Evolutionary conservation across 2,888 invertebrate genomes (phyloP).

Genomic region (Heliconius charithonia): DNA sequence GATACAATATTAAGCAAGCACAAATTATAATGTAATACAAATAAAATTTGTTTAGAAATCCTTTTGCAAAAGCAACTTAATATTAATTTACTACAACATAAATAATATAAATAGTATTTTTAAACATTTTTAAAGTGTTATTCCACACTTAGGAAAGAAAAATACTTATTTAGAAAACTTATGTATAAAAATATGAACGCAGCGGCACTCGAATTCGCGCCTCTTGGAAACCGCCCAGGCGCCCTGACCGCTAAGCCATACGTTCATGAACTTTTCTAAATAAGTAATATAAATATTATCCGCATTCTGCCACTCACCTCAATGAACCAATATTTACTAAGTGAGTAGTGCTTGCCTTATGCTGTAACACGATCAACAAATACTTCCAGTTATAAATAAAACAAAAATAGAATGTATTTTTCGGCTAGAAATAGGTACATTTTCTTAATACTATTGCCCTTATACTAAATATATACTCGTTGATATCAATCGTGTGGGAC

Average conservation of each 20-base stretch:
- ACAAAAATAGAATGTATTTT: background rate
- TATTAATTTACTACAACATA: background rate
- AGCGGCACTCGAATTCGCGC: too few relatives aligned
- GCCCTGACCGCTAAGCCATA: too few relatives aligned
- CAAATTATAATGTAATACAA: background rate
- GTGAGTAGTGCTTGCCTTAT: constrained; percentile 5
- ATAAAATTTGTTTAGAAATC: background rate
- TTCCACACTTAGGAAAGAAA: too few relatives aligned
- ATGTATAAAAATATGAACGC: too few relatives aligned
- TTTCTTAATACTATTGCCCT: background rate
- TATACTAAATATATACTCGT: constrained; percentile 16
- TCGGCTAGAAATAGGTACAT: too few relatives aligned
- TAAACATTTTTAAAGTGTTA: too few relatives aligned
- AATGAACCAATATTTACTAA: constrained; percentile 12
- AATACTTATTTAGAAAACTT: too few relatives aligned
- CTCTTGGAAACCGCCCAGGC: too few relatives aligned
- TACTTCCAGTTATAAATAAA: constrained; percentile 10
- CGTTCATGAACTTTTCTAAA: too few relatives aligned
- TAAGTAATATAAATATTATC: constrained; percentile 3
- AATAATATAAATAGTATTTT: constrained; percentile 14
- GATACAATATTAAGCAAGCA: background rate
- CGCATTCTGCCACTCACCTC: background rate
- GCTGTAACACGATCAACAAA: constrained; percentile 17
- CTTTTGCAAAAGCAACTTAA: background rate
- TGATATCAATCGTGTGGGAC: background rate